Evolutionary conservation across 2,888 invertebrate species (phyloP).

Genomic region (Oscheius onirici): DNA sequence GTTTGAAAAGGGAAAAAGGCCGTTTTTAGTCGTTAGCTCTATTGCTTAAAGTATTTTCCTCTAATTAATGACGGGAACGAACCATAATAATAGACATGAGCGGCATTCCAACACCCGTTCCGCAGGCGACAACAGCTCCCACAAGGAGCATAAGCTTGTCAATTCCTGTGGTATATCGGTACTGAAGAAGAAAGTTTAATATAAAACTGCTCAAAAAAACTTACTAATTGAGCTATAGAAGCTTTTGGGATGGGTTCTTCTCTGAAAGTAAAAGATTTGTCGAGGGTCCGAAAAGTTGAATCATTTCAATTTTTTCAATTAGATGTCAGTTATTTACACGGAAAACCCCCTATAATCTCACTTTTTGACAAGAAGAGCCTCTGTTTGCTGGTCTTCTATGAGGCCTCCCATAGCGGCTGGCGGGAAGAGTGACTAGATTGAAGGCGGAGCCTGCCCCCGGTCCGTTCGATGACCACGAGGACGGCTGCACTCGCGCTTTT

Average conservation of each 20-base stretch:
- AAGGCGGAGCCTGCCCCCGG: background rate
- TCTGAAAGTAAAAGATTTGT: constrained; percentile 6
- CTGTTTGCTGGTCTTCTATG: background rate
- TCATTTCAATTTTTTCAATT: background rate
- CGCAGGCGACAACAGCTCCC: constrained; percentile 56
- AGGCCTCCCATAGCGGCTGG: background rate
- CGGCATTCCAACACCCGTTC: constrained; percentile 63
- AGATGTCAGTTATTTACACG: background rate
- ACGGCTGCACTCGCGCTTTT: background rate
- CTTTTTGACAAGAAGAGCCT: constrained; percentile 8
- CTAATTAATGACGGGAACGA: background rate
- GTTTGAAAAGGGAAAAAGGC: background rate
- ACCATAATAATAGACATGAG: constrained; percentile 66
- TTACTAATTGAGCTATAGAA: constrained; percentile 18
- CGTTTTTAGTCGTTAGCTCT: background rate
- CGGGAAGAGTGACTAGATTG: background rate
- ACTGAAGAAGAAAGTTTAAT: constrained; percentile 35
- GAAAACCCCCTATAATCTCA: background rate
- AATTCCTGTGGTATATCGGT: constrained; percentile 54
- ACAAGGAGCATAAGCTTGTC: constrained; percentile 58
- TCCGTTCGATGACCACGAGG: too few species aligned
- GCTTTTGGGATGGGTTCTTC: constrained; percentile 17
- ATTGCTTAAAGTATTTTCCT: background rate
- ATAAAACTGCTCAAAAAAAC: background rate
- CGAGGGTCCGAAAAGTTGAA: background rate